Conservation (phyloP, 2,797 vertebrate species). For the Typhlichthys subterraneus region DNA sequence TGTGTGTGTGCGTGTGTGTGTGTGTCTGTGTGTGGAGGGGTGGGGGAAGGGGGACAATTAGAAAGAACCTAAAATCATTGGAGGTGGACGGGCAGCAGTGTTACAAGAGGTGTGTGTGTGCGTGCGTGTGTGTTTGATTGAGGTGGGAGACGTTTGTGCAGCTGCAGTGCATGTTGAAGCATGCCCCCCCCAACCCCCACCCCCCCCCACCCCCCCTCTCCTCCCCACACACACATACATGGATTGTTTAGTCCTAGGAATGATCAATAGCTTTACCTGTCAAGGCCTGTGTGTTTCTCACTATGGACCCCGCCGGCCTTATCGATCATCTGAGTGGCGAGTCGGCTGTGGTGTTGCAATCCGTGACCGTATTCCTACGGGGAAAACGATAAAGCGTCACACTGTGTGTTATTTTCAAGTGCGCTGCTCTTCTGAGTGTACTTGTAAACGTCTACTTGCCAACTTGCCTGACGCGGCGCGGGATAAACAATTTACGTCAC, state of each 20-base stretch:
- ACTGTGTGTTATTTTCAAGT: conserved; percentile 2
- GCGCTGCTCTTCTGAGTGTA: conserved; percentile 17
- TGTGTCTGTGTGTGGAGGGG: neutral
- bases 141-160: neutral
- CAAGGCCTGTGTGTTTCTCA: conserved; percentile 20
- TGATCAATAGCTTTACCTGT: conserved; percentile 47
- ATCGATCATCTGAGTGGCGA: conserved; percentile 1
- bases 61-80: conserved; percentile 19
- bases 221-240: neutral
- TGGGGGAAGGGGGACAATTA: neutral
- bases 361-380: neutral
- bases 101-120: neutral
- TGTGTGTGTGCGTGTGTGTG: neutral
- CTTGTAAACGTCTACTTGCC: neutral
- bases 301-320: neutral
- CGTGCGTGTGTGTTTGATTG: neutral
- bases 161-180: neutral
- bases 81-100: conserved; percentile 7
- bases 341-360: conserved; percentile 6
- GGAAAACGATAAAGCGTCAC: conserved; percentile 1
- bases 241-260: conserved; percentile 25
- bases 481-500: conserved; percentile 29
- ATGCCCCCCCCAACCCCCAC: too few species aligned
- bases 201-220: neutral
- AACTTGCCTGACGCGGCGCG: neutral